Evolutionary conservation across 2,797 vertebrate genomes (phyloP), one percentile per base, ranked within the genome.

Genomic region (Chromobotia macracanthus): DNA sequence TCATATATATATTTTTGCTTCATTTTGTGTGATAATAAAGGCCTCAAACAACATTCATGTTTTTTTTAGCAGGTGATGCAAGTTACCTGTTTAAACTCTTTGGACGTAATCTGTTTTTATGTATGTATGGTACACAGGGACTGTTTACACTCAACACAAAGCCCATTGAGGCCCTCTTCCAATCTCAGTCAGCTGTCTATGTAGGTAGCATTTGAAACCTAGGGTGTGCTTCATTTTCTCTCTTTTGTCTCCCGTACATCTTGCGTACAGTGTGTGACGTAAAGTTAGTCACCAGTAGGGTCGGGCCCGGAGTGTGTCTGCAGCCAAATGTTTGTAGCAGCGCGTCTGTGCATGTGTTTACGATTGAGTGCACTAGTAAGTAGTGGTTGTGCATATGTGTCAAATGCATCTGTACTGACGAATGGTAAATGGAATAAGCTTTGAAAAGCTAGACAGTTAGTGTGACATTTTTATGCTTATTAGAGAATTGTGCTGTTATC

Each of bases 81-180:
- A 53, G 25, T 55, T 41, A 44, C 18, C 21, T 60, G 56, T 79
- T 63, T 68, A n/a, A 58, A 46, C 63, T 58, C 56, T 64, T 23
- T 72, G 23, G 51, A 73, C 68, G 44, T 77, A 70, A 82, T 80
- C 80, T 78, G 68, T 51, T 60, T 71, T 58, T 69, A 63, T 82
- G 84, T 69, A 81, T 82, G 80, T 61, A 78, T 69, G 53, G 69
- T 83, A 79, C 58, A 86, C 83, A 81, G 70, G 72, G 72, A 72
- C 74, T 83, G 82, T 83, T 84, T 82, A 83, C 72, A 86, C 75
- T 48, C 51, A 50, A 83, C 81, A 86, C 83, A 81, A 70, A 81
- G 50, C 75, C 66, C 68, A 68, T 5, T 1, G 8, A 83, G 71
- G 75, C 67, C 67, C 58, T 77, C 53, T 66, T 5, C 21, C 55